Evolutionary conservation across 2,888 invertebrate species (phyloP).

Genomic region (Pristionchus maxplancki): DNA sequence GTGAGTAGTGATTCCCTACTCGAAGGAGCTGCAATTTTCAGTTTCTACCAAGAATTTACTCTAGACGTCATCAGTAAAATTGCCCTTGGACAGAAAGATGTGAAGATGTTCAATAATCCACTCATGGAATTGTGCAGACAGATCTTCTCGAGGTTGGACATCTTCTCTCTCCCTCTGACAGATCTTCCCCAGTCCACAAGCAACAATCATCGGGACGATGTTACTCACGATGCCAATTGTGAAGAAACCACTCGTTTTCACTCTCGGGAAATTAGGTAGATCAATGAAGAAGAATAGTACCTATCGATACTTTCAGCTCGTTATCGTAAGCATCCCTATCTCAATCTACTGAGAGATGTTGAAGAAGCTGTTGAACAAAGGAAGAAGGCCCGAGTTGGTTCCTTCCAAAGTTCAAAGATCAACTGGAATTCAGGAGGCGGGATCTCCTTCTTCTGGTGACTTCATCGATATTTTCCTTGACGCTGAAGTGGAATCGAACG

Average conservation of each 20-base stretch:
- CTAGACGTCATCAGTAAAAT: constrained; percentile 64
- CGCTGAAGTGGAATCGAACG: constrained; percentile 55
- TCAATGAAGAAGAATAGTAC: not conserved
- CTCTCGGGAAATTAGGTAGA: not conserved
- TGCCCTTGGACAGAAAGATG: constrained; percentile 62
- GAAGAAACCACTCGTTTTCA: not conserved
- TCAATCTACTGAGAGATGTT: constrained; percentile 24
- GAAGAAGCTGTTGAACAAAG: constrained; percentile 14
- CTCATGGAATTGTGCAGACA: constrained; percentile 44
- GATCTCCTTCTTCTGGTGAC: constrained; percentile 56
- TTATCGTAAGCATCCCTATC: not conserved
- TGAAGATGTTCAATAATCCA: constrained; percentile 58
- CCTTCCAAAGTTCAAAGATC: not conserved
- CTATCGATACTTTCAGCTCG: constrained; percentile 14
- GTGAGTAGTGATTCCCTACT: not conserved
- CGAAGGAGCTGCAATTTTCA: constrained; percentile 14
- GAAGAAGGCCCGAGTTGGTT: constrained; percentile 10
- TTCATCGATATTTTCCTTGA: constrained; percentile 76
- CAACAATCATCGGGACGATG: not conserved
- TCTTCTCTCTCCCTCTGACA: not conserved
- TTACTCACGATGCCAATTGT: not conserved
- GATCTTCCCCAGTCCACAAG: not conserved
- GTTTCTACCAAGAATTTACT: constrained; percentile 64
- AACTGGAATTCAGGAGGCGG: constrained; percentile 2
- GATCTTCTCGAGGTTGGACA: not conserved